phyloP scores from a whole-genome alignment of 2,888 invertebrate genomes.

The Archips crataeganus region DNA sequence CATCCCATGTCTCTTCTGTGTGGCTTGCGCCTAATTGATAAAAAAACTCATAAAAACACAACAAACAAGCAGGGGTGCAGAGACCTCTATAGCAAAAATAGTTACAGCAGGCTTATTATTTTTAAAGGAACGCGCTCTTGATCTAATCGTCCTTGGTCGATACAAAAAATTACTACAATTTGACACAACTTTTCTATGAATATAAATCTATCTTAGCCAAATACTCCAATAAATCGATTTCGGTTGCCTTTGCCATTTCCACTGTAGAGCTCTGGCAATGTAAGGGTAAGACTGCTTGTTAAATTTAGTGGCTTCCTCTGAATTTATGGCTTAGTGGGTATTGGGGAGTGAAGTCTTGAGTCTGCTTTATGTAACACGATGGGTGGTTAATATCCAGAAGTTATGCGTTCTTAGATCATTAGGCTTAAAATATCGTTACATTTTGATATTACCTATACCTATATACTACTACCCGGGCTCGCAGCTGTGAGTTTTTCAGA shows the following conservation, averaged over 20 bases:
- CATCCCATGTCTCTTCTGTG: too few relatives aligned
- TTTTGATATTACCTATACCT: not conserved
- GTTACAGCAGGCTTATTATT: too few relatives aligned
- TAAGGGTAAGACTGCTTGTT: not conserved
- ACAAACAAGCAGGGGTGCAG: too few relatives aligned
- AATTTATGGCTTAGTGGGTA: not conserved
- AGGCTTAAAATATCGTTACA: not conserved
- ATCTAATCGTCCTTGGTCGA: too few relatives aligned
- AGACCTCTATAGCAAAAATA: too few relatives aligned
- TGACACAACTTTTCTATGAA: not conserved
- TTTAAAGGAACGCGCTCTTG: too few relatives aligned
- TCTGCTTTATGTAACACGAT: constrained; percentile 1
- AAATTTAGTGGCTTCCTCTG: not conserved
- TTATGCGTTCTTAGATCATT: not conserved
- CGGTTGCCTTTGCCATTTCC: not conserved
- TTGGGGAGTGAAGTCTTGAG: not conserved
- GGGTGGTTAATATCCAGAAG: not conserved
- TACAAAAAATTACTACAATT: too few relatives aligned
- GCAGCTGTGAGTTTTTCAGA: too few relatives aligned
- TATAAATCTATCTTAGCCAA: not conserved
- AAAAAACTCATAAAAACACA: too few relatives aligned
- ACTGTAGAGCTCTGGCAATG: not conserved
- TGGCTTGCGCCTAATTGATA: too few relatives aligned
- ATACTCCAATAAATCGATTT: not conserved
- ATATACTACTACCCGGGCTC: too few relatives aligned